Evolutionary conservation across 2,888 invertebrate genomes (phyloP), one percentile per base, ranked within the genome.

Genomic region (Coenonympha glycerion): DNA sequence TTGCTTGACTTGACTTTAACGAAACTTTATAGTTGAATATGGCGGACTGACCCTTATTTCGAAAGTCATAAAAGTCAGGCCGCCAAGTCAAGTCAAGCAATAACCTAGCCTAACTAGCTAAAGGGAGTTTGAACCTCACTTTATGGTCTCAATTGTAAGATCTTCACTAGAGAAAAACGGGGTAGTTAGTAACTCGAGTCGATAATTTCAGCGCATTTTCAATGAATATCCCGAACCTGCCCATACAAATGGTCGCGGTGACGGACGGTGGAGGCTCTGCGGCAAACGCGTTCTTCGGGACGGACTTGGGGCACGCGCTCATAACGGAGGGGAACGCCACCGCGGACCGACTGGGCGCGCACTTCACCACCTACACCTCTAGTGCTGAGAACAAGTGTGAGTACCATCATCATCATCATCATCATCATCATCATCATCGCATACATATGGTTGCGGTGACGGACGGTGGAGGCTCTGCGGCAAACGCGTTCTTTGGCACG

Each of bases 401-500:
- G 89, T 78, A 36, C n/a, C n/a, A n/a, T n/a, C n/a, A n/a, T n/a
- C n/a, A n/a, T n/a, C n/a, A n/a, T n/a, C n/a, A n/a, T n/a, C n/a
- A n/a, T n/a, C n/a, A n/a, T n/a, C n/a, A n/a, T n/a, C n/a, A n/a
- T n/a, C n/a, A n/a, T n/a, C n/a, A n/a, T n/a, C 96, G 96, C 8
- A 94, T 96, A 63, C 97, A 97, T 90, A 95, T 97, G 82, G 92
- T 97, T 78, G 95, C 97, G 24, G 93, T 98, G 60, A 95, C 96
- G 4, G 96, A 97, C 68, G 93, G 93, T 41, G 94, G 95, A 28
- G 95, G 95, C 1, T 80, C 81, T 0, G 82, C 85, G 0, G 95
- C 95, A 0, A 93, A 92, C 71, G 93, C 96, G 6, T 95, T 96
- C 87, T 97, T 96, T 80, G 94, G 93, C 63, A 96, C 93, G 53